Evolutionary conservation across 2,113 vertebrate species (phyloP), one percentile per base, ranked within the genome.

Genomic region (Cariama cristata): DNA sequence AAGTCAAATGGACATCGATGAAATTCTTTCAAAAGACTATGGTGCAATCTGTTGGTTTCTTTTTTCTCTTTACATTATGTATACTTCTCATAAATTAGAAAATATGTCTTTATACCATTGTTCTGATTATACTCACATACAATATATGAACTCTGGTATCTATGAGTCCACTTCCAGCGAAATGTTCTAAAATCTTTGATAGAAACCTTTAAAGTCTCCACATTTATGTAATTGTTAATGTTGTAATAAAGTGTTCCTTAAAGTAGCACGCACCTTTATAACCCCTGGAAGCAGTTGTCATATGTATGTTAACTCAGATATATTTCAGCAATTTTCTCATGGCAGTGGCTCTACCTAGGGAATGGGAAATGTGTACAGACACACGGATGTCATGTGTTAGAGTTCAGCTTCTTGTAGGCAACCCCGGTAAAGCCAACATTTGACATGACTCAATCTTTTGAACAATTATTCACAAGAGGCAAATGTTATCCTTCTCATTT

Each of bases 121-220:
- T 69, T 90, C 33, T 73, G 68, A 44, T 47, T 77, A 42, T 66
- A 64, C 4, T 56, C 3, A 35, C 4, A 60, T 20, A 44, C 4
- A 82, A n/a, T 5, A 72, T 64, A 60, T 60, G 35, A 72, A 80
- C 50, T 85, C 12, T 59, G 42, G 11, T 28, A 38, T 77, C 35
- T 53, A 3, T 40, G 12, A 89, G 23, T 40, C 23, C 58, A 73
- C 9, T 82, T 93, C 21, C 16, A 91, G 83, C 40, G 93, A 93
- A 88, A 58, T 38, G 59, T 88, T 93, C 97, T 90, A 95, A 97
- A 96, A 86, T 35, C 32, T 83, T 73, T 94, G 60, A 89, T 27
- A 91, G 69, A 59, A 90, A 84, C 67, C 60, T 96, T 96, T 86
- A 63, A 95, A 91, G 12, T 38, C 19, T 52, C n/a, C 26, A 42